Evolutionary conservation across 2,797 vertebrate genomes (phyloP).

Genomic region (Sebastes oblongus): DNA sequence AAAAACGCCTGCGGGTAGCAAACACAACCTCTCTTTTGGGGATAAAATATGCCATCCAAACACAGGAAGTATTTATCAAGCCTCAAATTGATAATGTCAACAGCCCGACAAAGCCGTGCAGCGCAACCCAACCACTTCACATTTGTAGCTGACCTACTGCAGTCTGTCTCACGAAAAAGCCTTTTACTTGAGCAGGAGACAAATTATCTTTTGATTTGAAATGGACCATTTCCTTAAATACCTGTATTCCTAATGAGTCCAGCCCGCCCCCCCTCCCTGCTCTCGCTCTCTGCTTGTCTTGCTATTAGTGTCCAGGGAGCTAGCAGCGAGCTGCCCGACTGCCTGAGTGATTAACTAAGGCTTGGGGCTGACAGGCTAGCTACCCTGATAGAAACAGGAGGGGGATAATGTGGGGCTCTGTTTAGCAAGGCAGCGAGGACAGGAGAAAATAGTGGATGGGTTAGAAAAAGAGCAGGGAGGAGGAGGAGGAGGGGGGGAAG

Average conservation of each 20-base stretch:
- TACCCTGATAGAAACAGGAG: constrained; percentile 71
- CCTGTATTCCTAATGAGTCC: constrained; percentile 83
- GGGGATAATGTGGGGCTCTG: constrained; percentile 64
- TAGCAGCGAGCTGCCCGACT: constrained; percentile 66
- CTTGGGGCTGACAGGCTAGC: constrained; percentile 83
- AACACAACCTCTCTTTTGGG: constrained; percentile 64
- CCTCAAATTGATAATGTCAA: constrained; percentile 78
- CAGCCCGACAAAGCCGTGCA: constrained; percentile 35
- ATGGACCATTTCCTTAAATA: constrained; percentile 87
- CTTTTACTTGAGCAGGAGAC: constrained; percentile 66
- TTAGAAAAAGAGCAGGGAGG: constrained; percentile 43
- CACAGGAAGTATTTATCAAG: constrained; percentile 75
- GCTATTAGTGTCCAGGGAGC: constrained; percentile 82
- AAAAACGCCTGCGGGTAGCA: constrained; percentile 53
- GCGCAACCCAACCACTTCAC: constrained; percentile 37
- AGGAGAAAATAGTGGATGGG: constrained; percentile 54
- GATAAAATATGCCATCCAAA: constrained; percentile 68
- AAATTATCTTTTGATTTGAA: constrained; percentile 85
- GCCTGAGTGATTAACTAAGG: constrained; percentile 88
- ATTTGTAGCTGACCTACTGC: constrained; percentile 53
- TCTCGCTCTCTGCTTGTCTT: constrained; percentile 76
- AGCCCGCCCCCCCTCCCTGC: constrained; percentile 49
- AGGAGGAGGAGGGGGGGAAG: not conserved
- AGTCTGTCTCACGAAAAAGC: constrained; percentile 38
- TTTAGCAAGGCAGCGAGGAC: constrained; percentile 65